phyloP scores from a whole-genome alignment of 2,888 invertebrate genomes.

The Microplitis deprimator region DNA sequence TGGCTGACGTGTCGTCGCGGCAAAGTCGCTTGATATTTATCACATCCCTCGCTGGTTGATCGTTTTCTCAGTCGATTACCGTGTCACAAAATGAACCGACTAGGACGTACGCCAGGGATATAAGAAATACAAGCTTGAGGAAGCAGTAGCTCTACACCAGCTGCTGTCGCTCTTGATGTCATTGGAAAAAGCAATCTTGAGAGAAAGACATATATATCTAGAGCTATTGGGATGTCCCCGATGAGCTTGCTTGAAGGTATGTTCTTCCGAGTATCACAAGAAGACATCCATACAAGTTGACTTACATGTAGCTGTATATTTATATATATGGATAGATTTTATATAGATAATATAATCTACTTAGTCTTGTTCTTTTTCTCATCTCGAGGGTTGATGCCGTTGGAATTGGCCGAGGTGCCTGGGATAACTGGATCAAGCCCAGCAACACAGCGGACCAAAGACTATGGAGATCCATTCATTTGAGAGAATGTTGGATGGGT shows the following conservation, averaged over 20 bases:
- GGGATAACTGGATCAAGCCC: constrained; percentile 49
- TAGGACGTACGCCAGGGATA: background rate
- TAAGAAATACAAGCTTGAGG: background rate
- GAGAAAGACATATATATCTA: background rate
- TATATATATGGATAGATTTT: background rate
- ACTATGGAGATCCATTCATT: constrained; percentile 58
- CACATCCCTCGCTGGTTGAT: background rate
- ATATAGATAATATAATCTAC: background rate
- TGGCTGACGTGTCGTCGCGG: background rate
- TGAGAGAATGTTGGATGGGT: constrained; percentile 67
- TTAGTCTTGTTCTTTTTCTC: background rate
- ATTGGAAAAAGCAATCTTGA: constrained; percentile 18
- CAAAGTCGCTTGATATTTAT: constrained; percentile 15
- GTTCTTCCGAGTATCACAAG: background rate
- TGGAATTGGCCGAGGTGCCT: constrained; percentile 13
- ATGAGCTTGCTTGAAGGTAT: constrained; percentile 1
- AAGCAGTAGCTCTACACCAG: constrained; percentile 11
- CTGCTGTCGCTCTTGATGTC: constrained; percentile 22
- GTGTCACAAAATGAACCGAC: background rate
- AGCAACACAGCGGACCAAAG: constrained; percentile 24
- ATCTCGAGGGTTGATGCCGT: constrained; percentile 10
- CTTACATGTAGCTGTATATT: background rate
- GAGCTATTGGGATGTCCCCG: background rate
- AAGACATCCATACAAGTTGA: background rate
- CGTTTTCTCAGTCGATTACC: constrained; percentile 17